These are phyloP conservation scores for Sandelia bainsii DNA, from an alignment of 2,797 vertebrate species.

Conservation along the genomic window DNA sequence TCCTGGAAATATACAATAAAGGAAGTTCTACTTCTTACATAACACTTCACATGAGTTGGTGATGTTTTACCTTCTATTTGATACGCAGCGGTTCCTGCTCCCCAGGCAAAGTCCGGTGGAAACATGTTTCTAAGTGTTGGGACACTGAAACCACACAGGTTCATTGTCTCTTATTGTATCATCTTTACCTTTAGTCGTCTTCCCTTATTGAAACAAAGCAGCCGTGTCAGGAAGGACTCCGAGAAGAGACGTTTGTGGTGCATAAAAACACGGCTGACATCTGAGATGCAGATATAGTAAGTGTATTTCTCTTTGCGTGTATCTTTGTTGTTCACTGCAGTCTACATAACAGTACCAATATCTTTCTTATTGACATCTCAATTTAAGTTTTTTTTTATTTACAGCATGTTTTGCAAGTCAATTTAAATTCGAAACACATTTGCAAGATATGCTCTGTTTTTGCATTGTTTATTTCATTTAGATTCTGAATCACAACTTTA, in stretches of 20 bases:
- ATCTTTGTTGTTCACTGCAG: background rate
- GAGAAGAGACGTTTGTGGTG: slow-evolving; percentile 18
- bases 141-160: background rate
- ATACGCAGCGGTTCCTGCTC: slow-evolving; percentile 87
- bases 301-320: background rate
- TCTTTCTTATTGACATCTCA: background rate
- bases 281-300: background rate
- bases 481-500: background rate
- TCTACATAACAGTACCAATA: background rate
- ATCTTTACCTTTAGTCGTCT: too few relatives aligned
- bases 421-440: background rate
- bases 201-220: background rate
- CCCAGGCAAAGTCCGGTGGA: slow-evolving; percentile 89
- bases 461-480: background rate
- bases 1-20: too few relatives aligned
- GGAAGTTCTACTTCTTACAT: too few relatives aligned
- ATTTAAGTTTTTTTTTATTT: background rate
- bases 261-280: background rate
- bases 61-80: slow-evolving; percentile 88
- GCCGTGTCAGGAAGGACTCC: background rate
- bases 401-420: background rate
- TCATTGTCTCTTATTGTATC: background rate
- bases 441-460: background rate
- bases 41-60: too few relatives aligned
- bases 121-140: slow-evolving; percentile 76